phyloP scores from a whole-genome alignment of 1,140 invertebrate species.

The Camponotus pennsylvanicus region DNA sequence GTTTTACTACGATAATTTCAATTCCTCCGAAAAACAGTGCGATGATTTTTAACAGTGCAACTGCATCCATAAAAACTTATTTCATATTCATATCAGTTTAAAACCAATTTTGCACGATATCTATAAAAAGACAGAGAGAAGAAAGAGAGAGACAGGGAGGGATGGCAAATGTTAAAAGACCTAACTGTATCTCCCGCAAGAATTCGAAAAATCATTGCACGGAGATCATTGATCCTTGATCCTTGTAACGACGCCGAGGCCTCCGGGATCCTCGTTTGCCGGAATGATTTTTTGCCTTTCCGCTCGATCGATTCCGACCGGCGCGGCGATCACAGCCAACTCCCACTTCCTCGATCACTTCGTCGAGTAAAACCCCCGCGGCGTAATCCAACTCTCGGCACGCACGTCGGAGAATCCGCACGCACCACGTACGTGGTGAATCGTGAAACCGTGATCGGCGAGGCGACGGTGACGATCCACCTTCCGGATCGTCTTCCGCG shows the following conservation, averaged over 20 bases:
- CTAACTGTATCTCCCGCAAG: constrained; percentile 47
- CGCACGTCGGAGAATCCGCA: constrained; percentile 51
- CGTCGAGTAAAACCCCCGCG: constrained; percentile 46
- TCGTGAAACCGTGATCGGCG: constrained; percentile 22
- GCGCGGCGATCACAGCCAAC: constrained; percentile 47
- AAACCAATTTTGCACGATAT: constrained; percentile 1
- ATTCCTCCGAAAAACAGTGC: background rate
- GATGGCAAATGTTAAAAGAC: constrained; percentile 44
- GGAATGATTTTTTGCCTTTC: constrained; percentile 63
- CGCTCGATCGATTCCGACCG: constrained; percentile 58
- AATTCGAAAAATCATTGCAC: constrained; percentile 59
- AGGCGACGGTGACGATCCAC: background rate
- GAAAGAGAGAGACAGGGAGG: background rate
- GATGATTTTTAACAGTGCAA: background rate
- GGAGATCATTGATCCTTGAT: constrained; percentile 62
- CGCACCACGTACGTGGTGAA: constrained; percentile 24
- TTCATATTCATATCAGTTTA: background rate
- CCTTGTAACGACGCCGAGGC: constrained; percentile 59
- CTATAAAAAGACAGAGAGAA: background rate
- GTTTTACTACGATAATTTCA: background rate
- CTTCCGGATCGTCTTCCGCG: constrained; percentile 13
- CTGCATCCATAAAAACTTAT: background rate
- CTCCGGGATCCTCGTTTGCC: constrained; percentile 62
- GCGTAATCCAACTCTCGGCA: constrained; percentile 57
- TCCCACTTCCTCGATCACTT: constrained; percentile 61